Percentiles rank a stretch among this genome's conserved stretches.
Evolutionary conservation across 2,797 vertebrate genomes (phyloP).

Genomic region (Tragopan temminckii): DNA sequence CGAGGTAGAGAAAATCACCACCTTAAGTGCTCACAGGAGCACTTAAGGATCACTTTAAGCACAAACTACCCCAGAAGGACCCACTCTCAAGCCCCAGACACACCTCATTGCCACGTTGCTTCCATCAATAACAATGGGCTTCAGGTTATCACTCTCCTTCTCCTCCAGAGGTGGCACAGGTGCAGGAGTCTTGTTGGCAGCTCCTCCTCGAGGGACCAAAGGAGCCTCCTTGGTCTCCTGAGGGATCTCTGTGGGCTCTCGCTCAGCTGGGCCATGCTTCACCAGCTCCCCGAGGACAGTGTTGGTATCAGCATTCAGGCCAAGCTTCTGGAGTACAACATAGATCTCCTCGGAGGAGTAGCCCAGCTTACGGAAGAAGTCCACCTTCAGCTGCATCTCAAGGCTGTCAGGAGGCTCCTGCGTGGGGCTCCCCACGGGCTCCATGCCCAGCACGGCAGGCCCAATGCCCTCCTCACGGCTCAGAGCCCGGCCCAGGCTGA

Average conservation of each 20-base stretch:
- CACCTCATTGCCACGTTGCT: conserved; percentile 99
- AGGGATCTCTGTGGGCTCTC: conserved; percentile 15
- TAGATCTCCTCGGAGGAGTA: conserved; percentile 88
- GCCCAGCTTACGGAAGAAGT: conserved; percentile 95
- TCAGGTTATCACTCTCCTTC: conserved; percentile 81
- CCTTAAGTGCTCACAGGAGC: neutral
- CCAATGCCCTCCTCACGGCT: neutral
- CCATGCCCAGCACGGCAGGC: neutral
- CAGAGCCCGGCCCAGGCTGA: neutral
- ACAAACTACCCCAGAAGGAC: fast-evolving
- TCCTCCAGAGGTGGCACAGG: conserved; percentile 60
- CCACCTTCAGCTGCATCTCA: conserved; percentile 87
- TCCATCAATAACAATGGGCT: conserved; percentile 93
- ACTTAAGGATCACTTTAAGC: neutral
- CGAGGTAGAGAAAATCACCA: fast-evolving
- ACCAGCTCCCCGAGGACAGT: conserved; percentile 92
- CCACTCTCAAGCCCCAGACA: neutral
- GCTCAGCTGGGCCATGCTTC: conserved; percentile 80
- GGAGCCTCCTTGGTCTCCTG: conserved; percentile 61
- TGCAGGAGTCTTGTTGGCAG: conserved; percentile 62
- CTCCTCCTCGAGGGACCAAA: conserved; percentile 77
- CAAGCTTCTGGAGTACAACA: conserved; percentile 88
- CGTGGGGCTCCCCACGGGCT: neutral
- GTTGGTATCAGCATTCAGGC: conserved; percentile 90
- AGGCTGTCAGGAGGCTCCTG: neutral